Evolutionary conservation across 2,113 vertebrate species (phyloP), one percentile per base, ranked within the genome.

Genomic region (Gallinago jamesoni): DNA sequence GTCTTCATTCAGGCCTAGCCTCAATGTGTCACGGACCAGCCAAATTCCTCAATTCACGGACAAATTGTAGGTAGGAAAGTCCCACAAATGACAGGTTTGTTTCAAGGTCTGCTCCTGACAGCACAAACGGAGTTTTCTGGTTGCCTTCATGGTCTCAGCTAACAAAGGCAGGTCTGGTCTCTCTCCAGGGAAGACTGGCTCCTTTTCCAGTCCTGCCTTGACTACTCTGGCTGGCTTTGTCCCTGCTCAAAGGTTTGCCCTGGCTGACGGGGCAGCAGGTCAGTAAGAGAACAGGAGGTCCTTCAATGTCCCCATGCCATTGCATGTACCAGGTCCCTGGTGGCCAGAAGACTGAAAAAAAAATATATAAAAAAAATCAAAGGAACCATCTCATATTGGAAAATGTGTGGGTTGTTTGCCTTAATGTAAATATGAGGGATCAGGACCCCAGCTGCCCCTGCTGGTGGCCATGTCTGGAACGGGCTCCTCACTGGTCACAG

Each of bases 1-100:
- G 17, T 31, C 16, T 53, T 68, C 14, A 12, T 50, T 39, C 52
- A 56, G 31, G 28, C 47, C 63, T 4, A 45, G 21, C 43, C 37
- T 53, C 30, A 9, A 2, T 1, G 5, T 31, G n/a, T 22, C 45
- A 35, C 0, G 0, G 52, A 45, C 21, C 17, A 75, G 39, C 28
- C 24, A 25, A 6, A 18, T 14, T 66, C 62, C 59, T 78, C 53
- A 43, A 12, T 50, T 84, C 41, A 70, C 1, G 1, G 45, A 13
- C 45, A 81, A 59, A 70, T 1, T 10, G 7, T 4, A 76, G 9
- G 57, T 39, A 47, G 53, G 47, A 31, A 66, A 69, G 17, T 59
- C 63, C 35, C 63, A 81, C 28, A 33, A 19, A 24, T 0, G 2
- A 37, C 47, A 72, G 43, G 17, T 9, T 39, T 6, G 0, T 55